These are phyloP conservation scores for Pangasianodon hypophthalmus DNA, from an alignment of 2,113 vertebrate species.

Conservation along the genomic window DNA sequence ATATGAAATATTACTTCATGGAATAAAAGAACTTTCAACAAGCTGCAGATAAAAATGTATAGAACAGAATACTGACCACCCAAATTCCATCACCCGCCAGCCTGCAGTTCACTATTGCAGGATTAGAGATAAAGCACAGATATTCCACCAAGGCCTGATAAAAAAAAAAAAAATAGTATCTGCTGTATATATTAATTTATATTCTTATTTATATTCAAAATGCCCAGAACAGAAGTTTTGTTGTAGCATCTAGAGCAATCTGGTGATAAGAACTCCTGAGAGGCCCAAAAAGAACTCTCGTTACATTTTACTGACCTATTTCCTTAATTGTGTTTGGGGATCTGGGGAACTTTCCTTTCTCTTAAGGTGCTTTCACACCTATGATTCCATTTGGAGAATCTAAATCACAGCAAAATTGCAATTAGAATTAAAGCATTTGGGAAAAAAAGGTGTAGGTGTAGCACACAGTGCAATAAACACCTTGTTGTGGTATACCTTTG, in stretches of 20 bases:
- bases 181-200: neutral
- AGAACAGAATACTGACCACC: neutral
- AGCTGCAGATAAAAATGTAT: neutral
- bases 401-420: neutral
- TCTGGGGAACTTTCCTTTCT: neutral
- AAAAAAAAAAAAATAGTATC: neutral
- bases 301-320: slow-evolving; percentile 2
- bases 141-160: neutral
- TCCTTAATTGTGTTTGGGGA: neutral
- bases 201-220: neutral
- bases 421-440: neutral
- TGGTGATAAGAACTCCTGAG: neutral
- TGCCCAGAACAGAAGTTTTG: neutral
- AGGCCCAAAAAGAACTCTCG: neutral
- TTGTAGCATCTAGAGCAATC: neutral
- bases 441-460: neutral
- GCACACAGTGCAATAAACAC: neutral
- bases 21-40: neutral
- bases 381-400: neutral
- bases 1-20: neutral
- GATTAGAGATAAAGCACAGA: neutral
- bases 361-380: neutral
- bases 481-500: neutral
- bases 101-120: neutral
- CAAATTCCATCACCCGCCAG: neutral